A percentile compares a stretch with the other conserved stretches of the same genome.
Evolutionary conservation across 2,797 vertebrate genomes (phyloP).

Genomic region (Momotus momota): DNA sequence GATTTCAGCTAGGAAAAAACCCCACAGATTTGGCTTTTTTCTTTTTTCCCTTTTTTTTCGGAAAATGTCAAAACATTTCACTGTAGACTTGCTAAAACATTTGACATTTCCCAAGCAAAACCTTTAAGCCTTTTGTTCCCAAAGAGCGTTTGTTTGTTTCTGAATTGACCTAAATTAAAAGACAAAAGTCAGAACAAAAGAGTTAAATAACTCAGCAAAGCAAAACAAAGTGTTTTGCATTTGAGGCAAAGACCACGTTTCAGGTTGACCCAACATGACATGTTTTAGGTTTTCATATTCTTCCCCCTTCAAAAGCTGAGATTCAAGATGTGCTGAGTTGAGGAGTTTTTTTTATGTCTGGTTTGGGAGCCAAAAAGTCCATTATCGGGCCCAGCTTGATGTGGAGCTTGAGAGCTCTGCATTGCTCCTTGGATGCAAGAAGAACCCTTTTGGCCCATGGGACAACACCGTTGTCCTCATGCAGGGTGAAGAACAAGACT

Average conservation of each 20-base stretch:
- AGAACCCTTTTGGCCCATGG: background rate
- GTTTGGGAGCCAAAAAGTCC: background rate
- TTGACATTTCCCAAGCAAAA: conserved; percentile 57
- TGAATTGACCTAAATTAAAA: background rate
- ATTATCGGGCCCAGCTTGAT: background rate
- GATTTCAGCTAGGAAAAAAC: conserved; percentile 17
- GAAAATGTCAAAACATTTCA: conserved; percentile 63
- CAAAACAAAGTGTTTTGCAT: background rate
- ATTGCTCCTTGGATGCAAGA: background rate
- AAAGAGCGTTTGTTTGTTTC: conserved; percentile 43
- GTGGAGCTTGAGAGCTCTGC: background rate
- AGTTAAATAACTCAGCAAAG: conserved; percentile 6
- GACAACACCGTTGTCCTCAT: background rate
- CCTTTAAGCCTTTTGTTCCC: conserved; percentile 51
- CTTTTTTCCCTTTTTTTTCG: background rate
- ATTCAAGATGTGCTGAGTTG: background rate
- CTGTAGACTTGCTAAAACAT: background rate
- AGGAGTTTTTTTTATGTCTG: background rate
- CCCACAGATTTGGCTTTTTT: background rate
- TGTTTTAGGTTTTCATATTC: background rate
- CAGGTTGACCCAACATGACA: background rate
- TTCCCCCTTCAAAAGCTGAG: background rate
- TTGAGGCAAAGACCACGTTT: background rate
- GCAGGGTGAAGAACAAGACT: background rate
- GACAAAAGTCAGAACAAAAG: conserved; percentile 15